These are phyloP conservation scores for Campoletis raptor DNA, from an alignment of 2,888 invertebrate genomes.

Conservation along the genomic window DNA sequence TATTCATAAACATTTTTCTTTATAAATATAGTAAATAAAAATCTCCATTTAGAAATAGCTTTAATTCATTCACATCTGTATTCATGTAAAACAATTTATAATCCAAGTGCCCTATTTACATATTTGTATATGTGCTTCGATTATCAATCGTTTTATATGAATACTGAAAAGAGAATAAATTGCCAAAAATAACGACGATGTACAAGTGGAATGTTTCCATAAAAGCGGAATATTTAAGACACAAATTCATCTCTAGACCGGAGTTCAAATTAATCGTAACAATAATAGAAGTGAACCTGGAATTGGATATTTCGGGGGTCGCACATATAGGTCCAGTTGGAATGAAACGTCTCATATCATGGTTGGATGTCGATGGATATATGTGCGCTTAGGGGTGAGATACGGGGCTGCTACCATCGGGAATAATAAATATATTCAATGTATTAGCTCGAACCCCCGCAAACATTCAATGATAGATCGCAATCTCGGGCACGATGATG, in stretches of 20 bases:
- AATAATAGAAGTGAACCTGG: not conserved
- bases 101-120: too few relatives aligned
- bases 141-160: not conserved
- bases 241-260: not conserved
- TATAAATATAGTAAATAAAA: not conserved
- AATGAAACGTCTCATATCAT: slow-evolving; percentile 23
- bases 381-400: slow-evolving; percentile 49
- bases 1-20: too few relatives aligned
- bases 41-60: too few relatives aligned
- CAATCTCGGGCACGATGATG: slow-evolving; percentile 77
- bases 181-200: not conserved
- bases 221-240: not conserved
- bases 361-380: slow-evolving; percentile 31
- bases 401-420: slow-evolving; percentile 73
- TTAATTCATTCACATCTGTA: too few relatives aligned
- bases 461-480: slow-evolving; percentile 84
- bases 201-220: not conserved
- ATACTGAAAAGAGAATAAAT: not conserved
- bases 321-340: not conserved
- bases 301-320: not conserved
- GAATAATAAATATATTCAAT: slow-evolving; percentile 84
- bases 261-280: not conserved
- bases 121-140: not conserved
- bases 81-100: too few relatives aligned
- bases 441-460: slow-evolving; percentile 81